Evolutionary conservation across 1,140 invertebrate species (phyloP).

Genomic region (Drosophila ananassae): DNA sequence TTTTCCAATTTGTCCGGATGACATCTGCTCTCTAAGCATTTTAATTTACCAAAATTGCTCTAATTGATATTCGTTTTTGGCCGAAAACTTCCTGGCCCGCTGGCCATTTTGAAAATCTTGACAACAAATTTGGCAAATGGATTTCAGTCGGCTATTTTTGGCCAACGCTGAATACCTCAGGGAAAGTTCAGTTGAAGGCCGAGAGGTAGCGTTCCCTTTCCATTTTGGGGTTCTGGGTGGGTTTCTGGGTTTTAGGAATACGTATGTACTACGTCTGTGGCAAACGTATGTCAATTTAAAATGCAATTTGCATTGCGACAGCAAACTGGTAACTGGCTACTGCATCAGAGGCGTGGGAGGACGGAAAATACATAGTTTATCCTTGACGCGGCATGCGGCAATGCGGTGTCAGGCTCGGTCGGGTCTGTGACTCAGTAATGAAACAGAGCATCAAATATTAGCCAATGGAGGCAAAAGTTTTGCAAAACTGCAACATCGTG

Average conservation of each 20-base stretch:
- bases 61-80: conserved; percentile 14
- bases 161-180: conserved; percentile 51
- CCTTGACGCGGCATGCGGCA: conserved; percentile 20
- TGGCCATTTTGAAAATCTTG: conserved; percentile 31
- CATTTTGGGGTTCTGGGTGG: neutral
- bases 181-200: conserved; percentile 33
- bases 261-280: conserved; percentile 10
- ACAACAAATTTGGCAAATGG: conserved; percentile 71
- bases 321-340: conserved; percentile 33
- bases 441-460: conserved; percentile 48
- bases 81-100: neutral
- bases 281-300: conserved; percentile 68
- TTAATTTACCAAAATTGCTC: conserved; percentile 4
- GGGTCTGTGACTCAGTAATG: conserved; percentile 25
- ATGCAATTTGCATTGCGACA: conserved; percentile 68
- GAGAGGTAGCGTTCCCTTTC: conserved; percentile 3
- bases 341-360: conserved; percentile 19
- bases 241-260: neutral
- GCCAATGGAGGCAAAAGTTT: conserved; percentile 37
- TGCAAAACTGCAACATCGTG: conserved; percentile 16
- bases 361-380: conserved; percentile 33
- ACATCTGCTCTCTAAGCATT: neutral
- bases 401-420: conserved; percentile 3
- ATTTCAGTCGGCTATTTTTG: conserved; percentile 62
- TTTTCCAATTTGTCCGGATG: neutral